Base-by-base conservation (phyloP, 2,113 vertebrate genomes). In the Eudorcas thomsonii region DNA sequence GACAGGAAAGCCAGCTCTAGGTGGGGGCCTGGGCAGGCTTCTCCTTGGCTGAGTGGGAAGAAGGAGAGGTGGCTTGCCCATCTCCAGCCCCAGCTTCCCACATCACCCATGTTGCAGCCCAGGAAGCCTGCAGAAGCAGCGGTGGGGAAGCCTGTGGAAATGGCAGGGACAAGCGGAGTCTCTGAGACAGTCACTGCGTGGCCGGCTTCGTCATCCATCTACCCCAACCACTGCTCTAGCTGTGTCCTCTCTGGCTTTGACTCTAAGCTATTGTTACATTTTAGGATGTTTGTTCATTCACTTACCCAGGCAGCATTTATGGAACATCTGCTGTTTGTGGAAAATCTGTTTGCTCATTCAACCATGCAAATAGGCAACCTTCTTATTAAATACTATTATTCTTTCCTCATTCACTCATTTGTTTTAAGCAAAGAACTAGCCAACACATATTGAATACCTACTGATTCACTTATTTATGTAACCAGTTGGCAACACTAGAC, bases 241-340 rank as follows among this genome's bases (percentile, higher is more conserved):
- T 82, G 7, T 52, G 59, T 85, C 39, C 60, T 90, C 60, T 96
- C 43, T 81, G 50, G 78, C 90, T 89, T 86, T 95, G 71, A 87
- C 91, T 94, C 8, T 85, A 62, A 88, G 90, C 80, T 77, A 33
- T n/a, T 71, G 54, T 50, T 82, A 62, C 10, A 89, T 96, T 95
- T 97, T 83, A 62, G 39, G 45, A 45, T 88, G 39, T 97, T 97
- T 97, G 88, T 87, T 96, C 94, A 67, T 93, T 97, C 71, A 93
- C 45, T 59, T 91, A 97, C 67, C 64, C 91, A 90, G 91, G 62
- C 60, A 96, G 71, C 50, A 28, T 95, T 97, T 96, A 96, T 91
- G 88, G 91, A 97, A 95, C 96, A 97, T 94, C 85, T 97, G 96
- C 85, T 97, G 55, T 98, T 96, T 96, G 90, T 98, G 95, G 94